A percentile compares a stretch with the other conserved stretches of the same genome.
phyloP scores from a whole-genome alignment of 1,140 invertebrate genomes.

The Cyrtorhinus lividipennis region DNA sequence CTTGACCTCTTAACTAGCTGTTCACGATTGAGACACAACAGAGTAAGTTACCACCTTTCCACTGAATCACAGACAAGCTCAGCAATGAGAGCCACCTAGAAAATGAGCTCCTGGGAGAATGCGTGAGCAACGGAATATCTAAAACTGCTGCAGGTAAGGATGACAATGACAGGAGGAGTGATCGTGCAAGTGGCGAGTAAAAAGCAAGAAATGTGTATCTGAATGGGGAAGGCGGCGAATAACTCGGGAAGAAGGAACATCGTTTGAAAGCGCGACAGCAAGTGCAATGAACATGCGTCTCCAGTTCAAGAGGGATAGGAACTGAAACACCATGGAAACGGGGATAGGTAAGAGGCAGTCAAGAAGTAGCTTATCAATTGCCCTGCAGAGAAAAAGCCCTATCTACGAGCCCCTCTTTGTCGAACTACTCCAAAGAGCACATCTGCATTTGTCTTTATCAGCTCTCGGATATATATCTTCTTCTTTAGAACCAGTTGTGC shows the following conservation, averaged over 20 bases:
- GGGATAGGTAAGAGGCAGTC: not conserved
- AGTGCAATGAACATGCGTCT: not conserved
- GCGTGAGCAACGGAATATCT: not conserved
- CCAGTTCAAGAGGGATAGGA: not conserved
- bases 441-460: not conserved
- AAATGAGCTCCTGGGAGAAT: not conserved
- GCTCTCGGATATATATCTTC: not conserved
- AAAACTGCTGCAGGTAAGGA: too few species aligned
- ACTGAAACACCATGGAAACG: not conserved
- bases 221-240: not conserved
- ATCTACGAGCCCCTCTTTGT: not conserved
- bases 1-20: too few species aligned
- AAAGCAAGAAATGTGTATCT: not conserved
- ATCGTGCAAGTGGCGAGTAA: not conserved
- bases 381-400: not conserved
- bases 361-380: not conserved
- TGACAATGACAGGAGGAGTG: too few species aligned
- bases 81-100: too few species aligned
- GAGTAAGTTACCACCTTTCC: too few species aligned
- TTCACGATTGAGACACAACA: too few species aligned
- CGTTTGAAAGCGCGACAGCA: not conserved
- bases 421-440: not conserved
- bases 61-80: too few species aligned
- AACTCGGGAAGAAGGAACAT: not conserved
- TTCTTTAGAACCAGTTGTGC: not conserved